phyloP scores from a whole-genome alignment of 2,797 vertebrate genomes.

The Eremophila alpestris region DNA sequence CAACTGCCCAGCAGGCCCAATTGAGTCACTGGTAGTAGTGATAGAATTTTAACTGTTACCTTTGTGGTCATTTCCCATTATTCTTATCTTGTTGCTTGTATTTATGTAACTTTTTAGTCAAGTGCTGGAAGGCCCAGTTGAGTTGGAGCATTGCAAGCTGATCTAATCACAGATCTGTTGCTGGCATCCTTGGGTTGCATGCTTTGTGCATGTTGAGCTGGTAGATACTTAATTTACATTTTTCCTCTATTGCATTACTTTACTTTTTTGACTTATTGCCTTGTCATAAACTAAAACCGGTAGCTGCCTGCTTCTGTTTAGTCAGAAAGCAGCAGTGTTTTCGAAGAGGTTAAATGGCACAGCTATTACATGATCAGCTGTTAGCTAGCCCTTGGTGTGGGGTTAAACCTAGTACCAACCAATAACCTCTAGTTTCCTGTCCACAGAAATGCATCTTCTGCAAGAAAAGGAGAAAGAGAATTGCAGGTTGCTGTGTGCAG shows the following conservation, averaged over 20 bases:
- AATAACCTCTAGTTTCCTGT: neutral
- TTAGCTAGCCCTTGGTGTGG: neutral
- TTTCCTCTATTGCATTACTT: neutral
- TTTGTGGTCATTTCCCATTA: neutral
- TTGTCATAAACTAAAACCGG: neutral
- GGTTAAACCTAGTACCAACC: neutral
- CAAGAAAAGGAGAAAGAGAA: slow-evolving; percentile 90
- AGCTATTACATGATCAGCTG: neutral
- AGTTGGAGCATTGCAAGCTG: neutral
- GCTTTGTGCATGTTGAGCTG: neutral
- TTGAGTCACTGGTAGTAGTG: neutral
- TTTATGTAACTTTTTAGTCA: neutral
- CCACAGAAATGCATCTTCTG: slow-evolving; percentile 93
- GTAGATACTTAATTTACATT: neutral
- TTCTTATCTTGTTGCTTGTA: neutral
- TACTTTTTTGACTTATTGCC: neutral
- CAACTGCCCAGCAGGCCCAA: neutral
- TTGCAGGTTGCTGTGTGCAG: slow-evolving; percentile 93
- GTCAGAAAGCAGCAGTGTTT: neutral
- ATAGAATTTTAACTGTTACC: neutral
- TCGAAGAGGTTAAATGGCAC: neutral
- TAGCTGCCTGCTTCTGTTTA: neutral
- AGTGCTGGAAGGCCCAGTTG: neutral
- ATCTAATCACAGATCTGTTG: neutral
- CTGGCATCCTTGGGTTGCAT: neutral